Evolutionary conservation across 2,113 vertebrate species (phyloP), one percentile per base, ranked within the genome.

Genomic region (Perccottus glenii): DNA sequence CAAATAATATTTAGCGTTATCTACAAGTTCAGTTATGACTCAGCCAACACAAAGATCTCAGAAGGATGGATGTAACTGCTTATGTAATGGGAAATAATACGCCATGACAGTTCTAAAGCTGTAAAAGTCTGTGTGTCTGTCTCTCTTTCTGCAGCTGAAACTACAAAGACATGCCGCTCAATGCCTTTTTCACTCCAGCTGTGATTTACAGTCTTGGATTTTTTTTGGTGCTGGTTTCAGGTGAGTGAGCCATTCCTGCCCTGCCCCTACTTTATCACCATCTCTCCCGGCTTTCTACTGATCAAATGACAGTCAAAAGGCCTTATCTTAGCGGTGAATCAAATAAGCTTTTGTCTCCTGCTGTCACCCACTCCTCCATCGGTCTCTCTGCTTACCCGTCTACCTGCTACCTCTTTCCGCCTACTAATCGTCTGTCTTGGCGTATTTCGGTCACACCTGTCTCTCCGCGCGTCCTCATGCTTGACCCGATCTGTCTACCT

Each of bases 221-320:
- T 74, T 55, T 33, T 75, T 53, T 85, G 4, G 14, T 45, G 58
- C 69, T 59, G 77, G 82, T 87, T 78, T 88, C 89, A 88, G 80
- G 80, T 84, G 74, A 86, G 73, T 38, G 52, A 85, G 61, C 73
- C 67, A 9, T 35, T 77, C 79, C 66, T 58, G 43, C 15, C 9
- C 53, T 27, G 32, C 70, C 64, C 56, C 55, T 52, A 33, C 64
- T 86, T 84, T 77, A 87, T 86, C 85, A 46, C 67, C 73, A 60
- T 68, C 64, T 32, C 11, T 70, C 58, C 58, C 64, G 15, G 70
- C 11, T 60, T 11, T 53, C 47, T 15, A 10, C 79, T 27, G 76
- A 88, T 90, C 89, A 63, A 81, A 89, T 90, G 75, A 83, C 87
- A 47, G 74, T 58, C 46, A 64, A 69, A 68, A 64, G 19, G 60